A percentile compares a stretch with the other conserved stretches of the same genome.
phyloP scores from a whole-genome alignment of 2,113 vertebrate genomes.

The Dicrurus megarhynchus region DNA sequence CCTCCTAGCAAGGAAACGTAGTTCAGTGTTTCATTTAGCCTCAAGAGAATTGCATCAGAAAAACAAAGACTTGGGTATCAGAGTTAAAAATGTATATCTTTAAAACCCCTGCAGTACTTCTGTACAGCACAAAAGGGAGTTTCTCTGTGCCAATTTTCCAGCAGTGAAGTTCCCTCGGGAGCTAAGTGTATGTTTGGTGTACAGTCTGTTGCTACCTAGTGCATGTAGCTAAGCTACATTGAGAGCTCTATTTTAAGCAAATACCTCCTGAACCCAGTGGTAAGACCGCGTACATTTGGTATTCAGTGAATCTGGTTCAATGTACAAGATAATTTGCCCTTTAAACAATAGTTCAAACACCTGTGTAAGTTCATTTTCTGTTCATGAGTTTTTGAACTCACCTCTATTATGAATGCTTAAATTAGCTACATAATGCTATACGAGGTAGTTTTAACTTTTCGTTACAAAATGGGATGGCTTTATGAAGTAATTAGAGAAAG shows the following conservation, averaged over 20 bases:
- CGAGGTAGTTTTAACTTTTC: not conserved
- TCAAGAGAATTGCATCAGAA: not conserved
- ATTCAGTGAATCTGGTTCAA: not conserved
- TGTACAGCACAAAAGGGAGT: not conserved
- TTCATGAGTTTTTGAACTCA: not conserved
- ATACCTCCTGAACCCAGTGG: not conserved
- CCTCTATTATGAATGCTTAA: not conserved
- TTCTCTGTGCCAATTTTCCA: not conserved
- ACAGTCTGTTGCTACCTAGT: constrained; percentile 16
- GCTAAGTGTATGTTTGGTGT: constrained; percentile 27
- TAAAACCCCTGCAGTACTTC: not conserved
- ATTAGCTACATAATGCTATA: not conserved
- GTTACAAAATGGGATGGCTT: not conserved
- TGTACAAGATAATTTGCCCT: not conserved
- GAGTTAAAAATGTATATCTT: not conserved
- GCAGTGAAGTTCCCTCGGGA: not conserved
- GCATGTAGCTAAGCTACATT: not conserved
- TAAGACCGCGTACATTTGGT: not conserved
- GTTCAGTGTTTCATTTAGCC: not conserved
- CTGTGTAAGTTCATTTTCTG: not conserved
- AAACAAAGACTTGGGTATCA: not conserved
- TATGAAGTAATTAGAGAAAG: not conserved
- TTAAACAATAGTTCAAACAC: not conserved
- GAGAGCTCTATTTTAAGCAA: not conserved
- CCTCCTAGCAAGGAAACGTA: not conserved